Percentiles rank a stretch among this genome's conserved stretches.
Evolutionary conservation across 2,797 vertebrate genomes (phyloP).

Genomic region (Podargus strigoides): DNA sequence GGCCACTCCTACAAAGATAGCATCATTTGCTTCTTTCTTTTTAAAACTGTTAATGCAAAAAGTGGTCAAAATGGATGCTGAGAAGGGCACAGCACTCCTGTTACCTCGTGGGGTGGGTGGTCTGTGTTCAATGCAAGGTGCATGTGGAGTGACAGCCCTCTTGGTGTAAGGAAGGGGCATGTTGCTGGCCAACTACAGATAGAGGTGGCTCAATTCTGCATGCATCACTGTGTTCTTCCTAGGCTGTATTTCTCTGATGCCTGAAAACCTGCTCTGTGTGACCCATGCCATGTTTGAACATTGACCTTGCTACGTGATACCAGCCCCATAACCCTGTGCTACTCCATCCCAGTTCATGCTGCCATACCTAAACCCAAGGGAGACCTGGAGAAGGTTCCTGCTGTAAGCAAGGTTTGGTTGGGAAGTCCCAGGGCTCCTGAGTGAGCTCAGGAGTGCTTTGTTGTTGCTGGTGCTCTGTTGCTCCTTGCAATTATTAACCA

Average conservation of each 20-base stretch:
- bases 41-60: background rate
- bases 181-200: background rate
- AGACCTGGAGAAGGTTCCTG: background rate
- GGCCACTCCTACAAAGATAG: background rate
- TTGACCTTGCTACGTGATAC: background rate
- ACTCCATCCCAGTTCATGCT: fast-evolving
- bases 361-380: background rate
- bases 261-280: background rate
- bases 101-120: background rate
- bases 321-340: fast-evolving
- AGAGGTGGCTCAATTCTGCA: background rate
- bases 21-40: background rate
- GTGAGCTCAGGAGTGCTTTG: background rate
- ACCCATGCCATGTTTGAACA: background rate
- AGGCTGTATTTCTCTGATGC: background rate
- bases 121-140: background rate
- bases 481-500: constrained; percentile 37
- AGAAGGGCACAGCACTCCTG: background rate
- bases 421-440: background rate
- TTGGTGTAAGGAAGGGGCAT: background rate
- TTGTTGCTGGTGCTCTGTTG: background rate
- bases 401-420: background rate
- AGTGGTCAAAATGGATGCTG: background rate
- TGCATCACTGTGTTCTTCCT: background rate
- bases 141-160: background rate